phyloP scores from a whole-genome alignment of 2,797 vertebrate species.

The Gymnothorax reevesii region DNA sequence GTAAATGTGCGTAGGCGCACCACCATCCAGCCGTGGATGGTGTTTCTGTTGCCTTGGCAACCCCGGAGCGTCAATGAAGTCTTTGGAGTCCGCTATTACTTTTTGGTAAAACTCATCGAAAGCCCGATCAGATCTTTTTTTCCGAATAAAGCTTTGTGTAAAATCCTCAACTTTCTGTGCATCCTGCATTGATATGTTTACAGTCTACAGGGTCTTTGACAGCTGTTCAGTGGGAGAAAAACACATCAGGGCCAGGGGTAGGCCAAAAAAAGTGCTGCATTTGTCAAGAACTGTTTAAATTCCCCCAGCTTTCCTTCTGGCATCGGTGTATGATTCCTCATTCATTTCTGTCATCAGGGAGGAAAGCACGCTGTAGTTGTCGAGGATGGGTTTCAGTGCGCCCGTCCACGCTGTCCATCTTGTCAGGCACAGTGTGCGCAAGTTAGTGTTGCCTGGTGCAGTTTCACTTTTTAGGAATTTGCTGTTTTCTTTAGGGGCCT shows the following conservation, averaged over 20 bases:
- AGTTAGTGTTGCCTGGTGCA: background rate
- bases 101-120: slow-evolving; percentile 4
- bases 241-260: background rate
- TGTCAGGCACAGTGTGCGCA: slow-evolving; percentile 8
- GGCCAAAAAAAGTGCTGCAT: slow-evolving; percentile 21
- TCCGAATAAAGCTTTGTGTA: slow-evolving; percentile 1
- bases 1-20: background rate
- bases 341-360: slow-evolving; percentile 11
- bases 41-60: slow-evolving; percentile 14
- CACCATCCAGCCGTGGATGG: background rate
- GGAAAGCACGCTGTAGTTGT: slow-evolving; percentile 19
- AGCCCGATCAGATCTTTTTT: slow-evolving; percentile 1
- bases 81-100: background rate
- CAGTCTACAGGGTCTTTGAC: slow-evolving; percentile 12
- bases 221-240: slow-evolving; percentile 22
- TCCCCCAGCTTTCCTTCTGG: slow-evolving; percentile 18
- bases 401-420: background rate
- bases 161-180: slow-evolving; percentile 1
- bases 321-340: slow-evolving; percentile 19
- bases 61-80: background rate
- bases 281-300: slow-evolving; percentile 6
- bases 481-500: slow-evolving; percentile 9
- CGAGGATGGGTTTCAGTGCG: background rate
- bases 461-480: background rate
- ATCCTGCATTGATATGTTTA: slow-evolving; percentile 19